These are phyloP conservation scores for Selenia dentaria DNA, from an alignment of 2,888 invertebrate genomes.

Conservation along the genomic window DNA sequence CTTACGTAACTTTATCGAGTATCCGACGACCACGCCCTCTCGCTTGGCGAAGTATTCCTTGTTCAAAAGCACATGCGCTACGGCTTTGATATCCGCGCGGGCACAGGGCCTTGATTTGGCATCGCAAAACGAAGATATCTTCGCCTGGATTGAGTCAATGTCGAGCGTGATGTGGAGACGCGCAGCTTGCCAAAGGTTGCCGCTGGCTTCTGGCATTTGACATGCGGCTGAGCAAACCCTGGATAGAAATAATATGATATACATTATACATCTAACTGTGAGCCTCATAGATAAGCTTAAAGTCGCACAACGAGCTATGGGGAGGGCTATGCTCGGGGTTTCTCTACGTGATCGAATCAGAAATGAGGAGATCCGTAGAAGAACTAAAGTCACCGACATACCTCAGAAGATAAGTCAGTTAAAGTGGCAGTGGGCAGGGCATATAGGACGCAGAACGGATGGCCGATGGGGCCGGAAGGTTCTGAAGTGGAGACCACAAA, in stretches of 20 bases:
- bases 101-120: constrained; percentile 49
- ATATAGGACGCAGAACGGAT: too few species aligned
- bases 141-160: constrained; percentile 38
- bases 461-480: too few species aligned
- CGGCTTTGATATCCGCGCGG: constrained; percentile 47
- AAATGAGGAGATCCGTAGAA: too few species aligned
- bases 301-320: too few species aligned
- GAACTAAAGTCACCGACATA: too few species aligned
- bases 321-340: too few species aligned
- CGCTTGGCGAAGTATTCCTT: constrained; percentile 44
- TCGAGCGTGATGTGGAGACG: constrained; percentile 46
- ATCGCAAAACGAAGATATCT: constrained; percentile 34
- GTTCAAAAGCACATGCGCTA: constrained; percentile 51
- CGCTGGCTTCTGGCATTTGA: constrained; percentile 56
- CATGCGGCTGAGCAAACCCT: constrained; percentile 73
- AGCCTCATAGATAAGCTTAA: too few species aligned
- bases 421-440: too few species aligned
- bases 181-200: constrained; percentile 55
- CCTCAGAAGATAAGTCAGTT: too few species aligned
- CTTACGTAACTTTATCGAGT: constrained; percentile 61
- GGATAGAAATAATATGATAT: constrained; percentile 1
- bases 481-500: too few species aligned
- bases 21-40: constrained; percentile 47
- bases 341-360: too few species aligned
- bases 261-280: too few species aligned